Conservation (phyloP, 1,140 invertebrate species). For the Drosophila melanica region DNA sequence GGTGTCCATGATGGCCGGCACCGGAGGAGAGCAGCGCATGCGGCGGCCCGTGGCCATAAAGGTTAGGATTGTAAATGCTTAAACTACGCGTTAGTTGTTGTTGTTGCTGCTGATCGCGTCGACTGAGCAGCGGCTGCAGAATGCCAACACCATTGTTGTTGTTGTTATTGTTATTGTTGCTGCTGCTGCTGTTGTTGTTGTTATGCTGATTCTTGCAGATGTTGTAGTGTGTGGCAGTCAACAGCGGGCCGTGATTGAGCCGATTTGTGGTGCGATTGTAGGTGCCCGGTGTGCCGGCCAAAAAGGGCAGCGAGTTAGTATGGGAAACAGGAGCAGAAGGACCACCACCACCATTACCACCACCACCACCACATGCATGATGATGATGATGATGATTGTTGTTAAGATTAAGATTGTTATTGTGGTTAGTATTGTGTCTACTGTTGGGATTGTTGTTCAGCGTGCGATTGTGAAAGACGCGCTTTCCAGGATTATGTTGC, state of each 20-base stretch:
- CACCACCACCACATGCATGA: conserved; percentile 63
- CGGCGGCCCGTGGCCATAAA: conserved; percentile 56
- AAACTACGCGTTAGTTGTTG: conserved; percentile 50
- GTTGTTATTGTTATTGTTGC: conserved; percentile 26
- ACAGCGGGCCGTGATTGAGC: conserved; percentile 71
- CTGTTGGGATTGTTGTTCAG: conserved; percentile 76
- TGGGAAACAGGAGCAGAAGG: conserved; percentile 25
- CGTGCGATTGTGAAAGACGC: conserved; percentile 70
- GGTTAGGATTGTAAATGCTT: conserved; percentile 62
- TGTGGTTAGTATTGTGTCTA: conserved; percentile 77
- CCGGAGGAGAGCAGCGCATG: conserved; percentile 46
- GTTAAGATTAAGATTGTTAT: conserved; percentile 7
- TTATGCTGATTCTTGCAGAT: conserved; percentile 75
- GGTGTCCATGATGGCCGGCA: conserved; percentile 43
- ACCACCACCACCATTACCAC: conserved; percentile 21
- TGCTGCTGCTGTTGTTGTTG: conserved; percentile 16
- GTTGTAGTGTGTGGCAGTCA: conserved; percentile 75
- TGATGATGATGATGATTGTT: background rate
- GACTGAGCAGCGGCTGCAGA: conserved; percentile 36
- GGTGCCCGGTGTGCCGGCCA: conserved; percentile 68
- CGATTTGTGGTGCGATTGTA: conserved; percentile 76
- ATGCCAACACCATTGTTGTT: conserved; percentile 1
- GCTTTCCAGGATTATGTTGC: conserved; percentile 50
- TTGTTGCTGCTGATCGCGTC: conserved; percentile 53
- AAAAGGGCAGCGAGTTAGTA: conserved; percentile 61